Conservation (phyloP, 92 coral and sea anemone genomes). For the Phenganax stokvisi region DNA sequence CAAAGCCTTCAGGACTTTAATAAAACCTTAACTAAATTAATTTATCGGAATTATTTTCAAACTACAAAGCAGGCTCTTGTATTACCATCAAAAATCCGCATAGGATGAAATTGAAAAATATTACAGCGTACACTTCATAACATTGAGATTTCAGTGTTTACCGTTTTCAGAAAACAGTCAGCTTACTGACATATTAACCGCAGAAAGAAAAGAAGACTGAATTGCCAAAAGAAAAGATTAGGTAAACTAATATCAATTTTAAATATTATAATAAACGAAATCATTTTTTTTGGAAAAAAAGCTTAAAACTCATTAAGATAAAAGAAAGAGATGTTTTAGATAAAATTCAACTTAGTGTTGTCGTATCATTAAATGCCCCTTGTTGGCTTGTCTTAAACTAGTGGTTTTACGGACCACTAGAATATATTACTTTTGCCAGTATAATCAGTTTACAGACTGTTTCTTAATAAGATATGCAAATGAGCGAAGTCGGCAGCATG, state of each 20-base stretch:
- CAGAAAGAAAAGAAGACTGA: not conserved
- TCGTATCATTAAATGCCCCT: not conserved
- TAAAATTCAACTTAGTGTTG: not conserved
- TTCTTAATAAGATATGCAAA: conserved; percentile 11
- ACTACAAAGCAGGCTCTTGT: not conserved
- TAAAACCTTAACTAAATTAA: too few species aligned
- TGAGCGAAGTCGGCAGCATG: not conserved
- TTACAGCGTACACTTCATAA: not conserved
- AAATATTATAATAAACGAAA: not conserved
- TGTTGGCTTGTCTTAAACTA: not conserved
- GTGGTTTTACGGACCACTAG: not conserved
- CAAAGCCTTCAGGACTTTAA: too few species aligned
- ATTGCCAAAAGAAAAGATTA: not conserved
- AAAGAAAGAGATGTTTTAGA: not conserved
- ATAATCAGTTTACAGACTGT: not conserved
- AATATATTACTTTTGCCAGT: not conserved
- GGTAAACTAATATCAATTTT: not conserved
- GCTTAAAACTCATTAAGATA: too few species aligned
- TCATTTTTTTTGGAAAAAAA: not conserved
- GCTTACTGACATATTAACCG: not conserved
- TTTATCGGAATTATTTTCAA: too few species aligned
- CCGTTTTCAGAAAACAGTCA: not conserved
- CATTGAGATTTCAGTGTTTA: not conserved
- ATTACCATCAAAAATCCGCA: not conserved
- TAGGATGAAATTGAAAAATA: not conserved